Evolutionary conservation across 2,888 invertebrate species (phyloP).

Genomic region (Parnassius mnemosyne): DNA sequence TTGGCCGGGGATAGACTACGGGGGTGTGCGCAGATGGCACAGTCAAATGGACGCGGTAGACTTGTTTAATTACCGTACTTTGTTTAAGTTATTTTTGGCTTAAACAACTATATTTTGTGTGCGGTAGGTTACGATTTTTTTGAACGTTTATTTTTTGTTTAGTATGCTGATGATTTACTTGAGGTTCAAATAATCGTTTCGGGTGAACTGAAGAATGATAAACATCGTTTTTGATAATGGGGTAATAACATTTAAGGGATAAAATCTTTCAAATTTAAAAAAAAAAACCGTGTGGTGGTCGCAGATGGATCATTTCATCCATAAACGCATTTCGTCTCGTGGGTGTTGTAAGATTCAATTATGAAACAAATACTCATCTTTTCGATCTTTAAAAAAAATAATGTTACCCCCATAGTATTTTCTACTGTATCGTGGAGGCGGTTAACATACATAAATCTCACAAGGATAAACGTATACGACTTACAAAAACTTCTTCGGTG

Average conservation of each 20-base stretch:
- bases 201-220: not conserved
- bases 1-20: slow-evolving; percentile 24
- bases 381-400: too few species aligned
- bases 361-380: too few species aligned
- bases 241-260: not conserved
- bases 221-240: not conserved
- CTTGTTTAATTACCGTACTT: slow-evolving; percentile 37
- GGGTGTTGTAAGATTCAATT: too few species aligned
- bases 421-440: too few species aligned
- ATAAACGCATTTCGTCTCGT: too few species aligned
- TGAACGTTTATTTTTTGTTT: slow-evolving; percentile 7
- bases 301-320: too few species aligned
- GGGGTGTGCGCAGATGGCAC: slow-evolving; percentile 41
- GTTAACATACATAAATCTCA: too few species aligned
- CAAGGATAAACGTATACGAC: too few species aligned
- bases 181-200: not conserved
- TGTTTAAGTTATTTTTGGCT: slow-evolving; percentile 36
- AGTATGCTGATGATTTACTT: not conserved
- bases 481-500: too few species aligned
- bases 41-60: slow-evolving; percentile 32
- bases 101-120: slow-evolving; percentile 7
- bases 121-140: slow-evolving; percentile 17
- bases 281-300: too few species aligned
- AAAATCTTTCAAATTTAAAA: too few species aligned
- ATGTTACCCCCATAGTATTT: too few species aligned